Conservation (phyloP, 2,888 invertebrate species). For the Arrhopalites spinosus region DNA sequence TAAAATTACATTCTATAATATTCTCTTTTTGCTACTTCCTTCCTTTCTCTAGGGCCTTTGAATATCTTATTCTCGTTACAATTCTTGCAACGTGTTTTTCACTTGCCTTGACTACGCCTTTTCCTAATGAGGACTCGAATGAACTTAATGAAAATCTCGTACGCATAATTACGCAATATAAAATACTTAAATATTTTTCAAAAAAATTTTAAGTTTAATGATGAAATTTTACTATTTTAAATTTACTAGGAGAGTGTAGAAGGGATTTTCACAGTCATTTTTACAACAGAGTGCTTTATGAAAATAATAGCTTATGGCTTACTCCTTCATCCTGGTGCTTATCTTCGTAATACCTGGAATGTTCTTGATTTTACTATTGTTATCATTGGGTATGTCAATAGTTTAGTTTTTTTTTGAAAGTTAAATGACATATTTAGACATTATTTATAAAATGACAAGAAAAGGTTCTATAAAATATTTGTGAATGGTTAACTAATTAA, state of each 20-base stretch:
- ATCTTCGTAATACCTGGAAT: constrained; percentile 68
- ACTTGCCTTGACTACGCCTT: constrained; percentile 66
- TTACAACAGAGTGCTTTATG: constrained; percentile 67
- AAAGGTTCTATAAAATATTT: not conserved
- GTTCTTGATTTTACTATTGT: constrained; percentile 66
- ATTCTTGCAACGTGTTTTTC: constrained; percentile 69
- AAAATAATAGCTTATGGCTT: constrained; percentile 68
- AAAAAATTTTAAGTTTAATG: too few species aligned
- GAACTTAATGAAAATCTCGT: constrained; percentile 64
- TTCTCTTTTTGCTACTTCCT: not conserved
- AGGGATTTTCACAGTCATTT: constrained; percentile 67
- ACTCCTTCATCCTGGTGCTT: constrained; percentile 67
- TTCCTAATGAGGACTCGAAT: constrained; percentile 66
- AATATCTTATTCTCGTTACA: constrained; percentile 66
- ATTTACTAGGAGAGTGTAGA: constrained; percentile 69
- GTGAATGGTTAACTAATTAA: not conserved
- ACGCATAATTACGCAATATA: constrained; percentile 58
- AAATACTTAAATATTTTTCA: too few species aligned
- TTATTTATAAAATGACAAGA: too few species aligned
- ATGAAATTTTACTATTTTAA: too few species aligned
- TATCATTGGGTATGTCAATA: constrained; percentile 65
- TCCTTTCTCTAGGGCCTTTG: constrained; percentile 67
- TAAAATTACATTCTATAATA: not conserved
- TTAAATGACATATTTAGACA: not conserved
- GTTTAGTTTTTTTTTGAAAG: too few species aligned